Conservation (phyloP, 2,113 vertebrate genomes). For the Dicrurus megarhynchus region DNA sequence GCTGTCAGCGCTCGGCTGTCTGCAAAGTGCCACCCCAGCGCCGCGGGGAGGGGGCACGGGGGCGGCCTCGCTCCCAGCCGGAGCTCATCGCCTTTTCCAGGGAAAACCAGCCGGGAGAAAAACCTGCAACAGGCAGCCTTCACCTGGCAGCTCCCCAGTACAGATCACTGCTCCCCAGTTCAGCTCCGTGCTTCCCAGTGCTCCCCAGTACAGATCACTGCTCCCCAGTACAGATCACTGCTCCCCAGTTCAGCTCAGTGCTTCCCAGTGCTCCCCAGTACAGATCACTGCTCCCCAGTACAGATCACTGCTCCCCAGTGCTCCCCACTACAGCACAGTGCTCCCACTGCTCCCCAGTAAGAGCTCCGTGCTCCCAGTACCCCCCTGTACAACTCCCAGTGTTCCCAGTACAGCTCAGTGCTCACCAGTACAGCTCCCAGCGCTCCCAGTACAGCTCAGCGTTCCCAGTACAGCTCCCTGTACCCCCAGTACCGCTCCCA, state of each 20-base stretch:
- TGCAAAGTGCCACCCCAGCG: not conserved
- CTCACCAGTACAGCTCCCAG: too few species aligned
- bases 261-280: not conserved
- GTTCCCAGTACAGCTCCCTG: not conserved
- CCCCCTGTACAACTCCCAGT: too few species aligned
- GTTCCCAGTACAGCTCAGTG: not conserved
- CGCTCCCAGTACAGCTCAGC: not conserved
- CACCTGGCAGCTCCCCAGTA: not conserved
- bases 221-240: not conserved
- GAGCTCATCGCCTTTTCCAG: not conserved
- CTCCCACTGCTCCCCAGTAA: not conserved
- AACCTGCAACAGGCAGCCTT: not conserved
- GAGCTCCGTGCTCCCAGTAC: too few species aligned
- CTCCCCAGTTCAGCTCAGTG: not conserved
- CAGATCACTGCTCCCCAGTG: not conserved
- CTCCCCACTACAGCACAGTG: not conserved
- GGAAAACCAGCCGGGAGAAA: not conserved
- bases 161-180: too few species aligned
- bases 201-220: not conserved
- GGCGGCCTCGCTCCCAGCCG: not conserved
- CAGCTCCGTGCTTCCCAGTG: not conserved
- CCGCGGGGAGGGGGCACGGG: fast-evolving
- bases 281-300: not conserved
- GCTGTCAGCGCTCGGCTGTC: not conserved
- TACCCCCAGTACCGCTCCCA: not conserved